phyloP scores from a whole-genome alignment of 2,888 invertebrate species.

The Ectemnius cavifrons region DNA sequence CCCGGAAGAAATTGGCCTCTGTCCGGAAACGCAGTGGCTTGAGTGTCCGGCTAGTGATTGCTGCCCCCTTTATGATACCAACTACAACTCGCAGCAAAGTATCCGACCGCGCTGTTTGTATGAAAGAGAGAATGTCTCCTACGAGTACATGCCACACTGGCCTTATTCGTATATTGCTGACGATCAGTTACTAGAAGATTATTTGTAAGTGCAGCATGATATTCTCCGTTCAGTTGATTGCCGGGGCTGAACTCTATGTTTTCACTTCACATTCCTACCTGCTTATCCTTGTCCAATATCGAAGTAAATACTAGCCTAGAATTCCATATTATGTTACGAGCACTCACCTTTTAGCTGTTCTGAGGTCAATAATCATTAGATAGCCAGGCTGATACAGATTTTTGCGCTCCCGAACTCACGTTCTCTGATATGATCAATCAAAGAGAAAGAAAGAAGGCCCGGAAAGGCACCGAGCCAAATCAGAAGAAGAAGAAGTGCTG shows the following conservation, averaged over 20 bases:
- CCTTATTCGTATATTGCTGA: constrained; percentile 25
- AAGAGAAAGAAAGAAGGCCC: too few species aligned
- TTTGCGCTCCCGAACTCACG: too few species aligned
- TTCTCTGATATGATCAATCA: too few species aligned
- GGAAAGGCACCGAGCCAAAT: too few species aligned
- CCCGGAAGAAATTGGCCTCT: constrained; percentile 55
- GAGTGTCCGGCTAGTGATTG: constrained; percentile 67
- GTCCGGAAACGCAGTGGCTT: constrained; percentile 72
- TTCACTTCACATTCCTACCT: too few species aligned
- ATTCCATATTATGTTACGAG: too few species aligned
- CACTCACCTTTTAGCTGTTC: too few species aligned
- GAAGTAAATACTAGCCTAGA: too few species aligned
- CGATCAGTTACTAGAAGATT: constrained; percentile 65
- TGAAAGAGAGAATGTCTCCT: constrained; percentile 19
- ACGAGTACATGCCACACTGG: constrained; percentile 14
- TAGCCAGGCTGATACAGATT: too few species aligned
- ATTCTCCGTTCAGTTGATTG: not conserved
- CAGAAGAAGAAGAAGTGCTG: constrained; percentile 17
- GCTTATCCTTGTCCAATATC: too few species aligned
- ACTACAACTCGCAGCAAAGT: not conserved
- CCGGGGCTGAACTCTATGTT: too few species aligned
- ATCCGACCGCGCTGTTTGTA: constrained; percentile 40
- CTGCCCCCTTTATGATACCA: constrained; percentile 67
- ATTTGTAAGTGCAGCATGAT: constrained; percentile 65
- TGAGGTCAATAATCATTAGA: too few species aligned